Evolutionary conservation across 2,113 vertebrate species (phyloP).

Genomic region (Amblyornis subalaris): DNA sequence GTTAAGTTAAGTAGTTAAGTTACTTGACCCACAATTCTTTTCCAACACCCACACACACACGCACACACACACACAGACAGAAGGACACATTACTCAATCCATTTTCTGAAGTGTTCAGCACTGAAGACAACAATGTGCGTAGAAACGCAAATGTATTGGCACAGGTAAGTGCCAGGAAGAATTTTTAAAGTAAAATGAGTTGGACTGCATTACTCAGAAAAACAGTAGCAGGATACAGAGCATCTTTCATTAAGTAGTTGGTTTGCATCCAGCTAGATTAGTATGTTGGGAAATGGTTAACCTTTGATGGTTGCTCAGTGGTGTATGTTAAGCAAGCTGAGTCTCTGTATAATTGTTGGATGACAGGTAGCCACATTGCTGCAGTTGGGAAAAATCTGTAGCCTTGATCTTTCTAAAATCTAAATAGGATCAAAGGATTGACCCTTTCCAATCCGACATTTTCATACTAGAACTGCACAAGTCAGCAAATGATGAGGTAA

Average conservation of each 20-base stretch:
- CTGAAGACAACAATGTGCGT: not conserved
- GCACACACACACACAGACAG: not conserved
- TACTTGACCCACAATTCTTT: not conserved
- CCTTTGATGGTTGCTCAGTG: not conserved
- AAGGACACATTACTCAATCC: not conserved
- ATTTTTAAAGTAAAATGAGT: not conserved
- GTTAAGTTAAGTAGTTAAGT: not conserved
- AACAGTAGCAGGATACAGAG: not conserved
- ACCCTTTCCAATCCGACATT: not conserved
- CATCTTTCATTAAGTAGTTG: not conserved
- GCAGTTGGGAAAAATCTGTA: not conserved
- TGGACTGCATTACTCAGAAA: not conserved
- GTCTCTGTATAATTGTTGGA: not conserved
- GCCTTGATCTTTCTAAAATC: not conserved
- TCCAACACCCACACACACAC: not conserved
- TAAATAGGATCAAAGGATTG: not conserved
- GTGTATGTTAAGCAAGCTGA: not conserved
- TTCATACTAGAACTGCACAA: not conserved
- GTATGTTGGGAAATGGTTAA: not conserved
- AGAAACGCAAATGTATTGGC: not conserved
- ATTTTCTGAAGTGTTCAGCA: not conserved
- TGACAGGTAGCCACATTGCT: not conserved
- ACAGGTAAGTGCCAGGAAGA: not conserved
- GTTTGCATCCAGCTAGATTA: slow-evolving; percentile 1
- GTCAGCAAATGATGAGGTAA: not conserved